phyloP scores from a whole-genome alignment of 2,113 vertebrate genomes.

The Pedionomus torquatus region DNA sequence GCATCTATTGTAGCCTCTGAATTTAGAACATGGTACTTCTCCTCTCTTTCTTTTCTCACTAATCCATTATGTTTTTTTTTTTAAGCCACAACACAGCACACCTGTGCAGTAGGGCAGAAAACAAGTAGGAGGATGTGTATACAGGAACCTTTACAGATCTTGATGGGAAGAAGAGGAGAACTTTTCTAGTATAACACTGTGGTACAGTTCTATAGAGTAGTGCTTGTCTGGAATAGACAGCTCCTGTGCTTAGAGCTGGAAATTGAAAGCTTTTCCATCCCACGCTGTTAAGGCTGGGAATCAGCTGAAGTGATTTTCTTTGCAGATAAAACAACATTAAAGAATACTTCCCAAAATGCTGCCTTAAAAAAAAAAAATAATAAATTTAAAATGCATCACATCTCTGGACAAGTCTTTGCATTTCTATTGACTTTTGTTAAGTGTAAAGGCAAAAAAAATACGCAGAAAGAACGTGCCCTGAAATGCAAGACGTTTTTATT shows the following conservation, averaged over 20 bases:
- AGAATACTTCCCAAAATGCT: not conserved
- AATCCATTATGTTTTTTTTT: not conserved
- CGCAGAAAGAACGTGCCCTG: accelerated
- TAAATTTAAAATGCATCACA: not conserved
- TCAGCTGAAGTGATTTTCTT: not conserved
- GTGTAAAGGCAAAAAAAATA: not conserved
- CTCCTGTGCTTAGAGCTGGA: not conserved
- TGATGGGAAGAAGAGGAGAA: not conserved
- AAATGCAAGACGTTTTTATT: not conserved
- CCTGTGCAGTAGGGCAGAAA: not conserved
- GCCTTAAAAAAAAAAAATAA: not conserved
- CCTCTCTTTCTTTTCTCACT: not conserved
- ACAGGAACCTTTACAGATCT: not conserved
- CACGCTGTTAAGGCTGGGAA: not conserved
- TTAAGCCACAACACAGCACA: not conserved
- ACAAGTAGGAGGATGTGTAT: not conserved
- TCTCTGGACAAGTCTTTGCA: not conserved
- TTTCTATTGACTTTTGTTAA: not conserved
- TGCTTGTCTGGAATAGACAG: not conserved
- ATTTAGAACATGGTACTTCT: not conserved
- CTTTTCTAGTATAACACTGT: not conserved
- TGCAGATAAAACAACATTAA: not conserved
- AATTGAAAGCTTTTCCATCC: not conserved
- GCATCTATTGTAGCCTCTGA: not conserved
- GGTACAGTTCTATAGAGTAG: not conserved